A percentile compares a stretch with the other conserved stretches of the same genome.
Evolutionary conservation across 1,140 invertebrate genomes (phyloP).

Genomic region (Sweltsa coloradensis): DNA sequence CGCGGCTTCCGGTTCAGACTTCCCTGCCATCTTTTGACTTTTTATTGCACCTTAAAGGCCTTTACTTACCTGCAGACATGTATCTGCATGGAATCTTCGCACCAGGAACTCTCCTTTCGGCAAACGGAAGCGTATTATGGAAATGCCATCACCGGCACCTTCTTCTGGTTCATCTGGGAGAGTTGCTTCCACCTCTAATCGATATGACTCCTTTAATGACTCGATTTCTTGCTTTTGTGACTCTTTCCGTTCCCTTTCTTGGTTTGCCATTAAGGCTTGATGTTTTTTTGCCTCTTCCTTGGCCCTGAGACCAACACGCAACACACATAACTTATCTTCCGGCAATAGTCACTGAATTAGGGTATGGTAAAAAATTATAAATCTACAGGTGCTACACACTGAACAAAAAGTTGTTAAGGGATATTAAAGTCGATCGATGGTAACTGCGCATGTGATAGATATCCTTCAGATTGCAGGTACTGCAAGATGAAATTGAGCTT

Average conservation of each 20-base stretch:
- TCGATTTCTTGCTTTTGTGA: conserved; percentile 53
- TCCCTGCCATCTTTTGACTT: not conserved
- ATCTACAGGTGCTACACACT: too few relatives aligned
- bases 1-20: not conserved
- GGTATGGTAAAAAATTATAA: too few relatives aligned
- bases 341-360: too few relatives aligned
- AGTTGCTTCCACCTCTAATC: conserved; percentile 40
- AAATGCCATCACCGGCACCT: conserved; percentile 40
- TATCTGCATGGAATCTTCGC: conserved; percentile 53
- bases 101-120: conserved; percentile 61
- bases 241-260: conserved; percentile 51
- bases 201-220: conserved; percentile 50
- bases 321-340: too few relatives aligned
- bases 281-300: conserved; percentile 73
- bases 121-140: conserved; percentile 63
- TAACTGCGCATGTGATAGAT: too few relatives aligned
- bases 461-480: too few relatives aligned
- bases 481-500: too few relatives aligned
- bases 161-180: conserved; percentile 48
- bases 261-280: conserved; percentile 51
- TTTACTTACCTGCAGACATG: conserved; percentile 43
- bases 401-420: too few relatives aligned
- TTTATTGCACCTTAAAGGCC: not conserved
- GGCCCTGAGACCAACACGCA: conserved; percentile 39
- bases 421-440: too few relatives aligned